Evolutionary conservation across 2,888 invertebrate genomes (phyloP).

Genomic region (Neoaliturus tenellus): DNA sequence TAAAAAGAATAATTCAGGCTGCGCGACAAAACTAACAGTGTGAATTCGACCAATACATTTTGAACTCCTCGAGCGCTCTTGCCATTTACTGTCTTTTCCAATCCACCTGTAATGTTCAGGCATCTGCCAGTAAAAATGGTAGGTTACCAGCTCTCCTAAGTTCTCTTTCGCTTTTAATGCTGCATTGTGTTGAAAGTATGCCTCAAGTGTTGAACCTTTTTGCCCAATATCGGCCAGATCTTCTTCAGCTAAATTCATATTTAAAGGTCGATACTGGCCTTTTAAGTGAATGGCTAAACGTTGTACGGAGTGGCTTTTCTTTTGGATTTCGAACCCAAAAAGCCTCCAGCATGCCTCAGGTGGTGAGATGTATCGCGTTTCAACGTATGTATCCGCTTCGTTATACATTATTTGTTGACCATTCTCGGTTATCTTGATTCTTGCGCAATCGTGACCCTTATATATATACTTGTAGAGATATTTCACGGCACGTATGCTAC

Average conservation of each 20-base stretch:
- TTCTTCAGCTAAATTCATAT: slow-evolving; percentile 48
- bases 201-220: slow-evolving; percentile 62
- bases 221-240: slow-evolving; percentile 6
- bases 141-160: slow-evolving; percentile 55
- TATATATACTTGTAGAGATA: slow-evolving; percentile 63
- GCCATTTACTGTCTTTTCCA: slow-evolving; percentile 59
- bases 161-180: not conserved
- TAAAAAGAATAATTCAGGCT: slow-evolving; percentile 67
- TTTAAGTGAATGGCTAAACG: slow-evolving; percentile 67
- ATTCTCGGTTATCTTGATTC: slow-evolving; percentile 53
- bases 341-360: slow-evolving; percentile 69
- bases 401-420: slow-evolving; percentile 59
- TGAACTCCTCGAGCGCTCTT: slow-evolving; percentile 57
- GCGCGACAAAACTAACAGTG: slow-evolving; percentile 63
- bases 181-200: slow-evolving; percentile 66
- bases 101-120: slow-evolving; percentile 60
- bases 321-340: slow-evolving; percentile 55
- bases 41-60: slow-evolving; percentile 67
- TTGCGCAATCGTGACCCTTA: slow-evolving; percentile 65
- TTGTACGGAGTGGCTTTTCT: slow-evolving; percentile 67
- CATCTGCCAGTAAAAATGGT: slow-evolving; percentile 63
- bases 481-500: slow-evolving; percentile 60
- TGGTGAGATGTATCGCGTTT: slow-evolving; percentile 68
- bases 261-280: slow-evolving; percentile 44
- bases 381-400: slow-evolving; percentile 68